phyloP scores from a whole-genome alignment of 2,113 vertebrate genomes.

The Phoenicopterus ruber region DNA sequence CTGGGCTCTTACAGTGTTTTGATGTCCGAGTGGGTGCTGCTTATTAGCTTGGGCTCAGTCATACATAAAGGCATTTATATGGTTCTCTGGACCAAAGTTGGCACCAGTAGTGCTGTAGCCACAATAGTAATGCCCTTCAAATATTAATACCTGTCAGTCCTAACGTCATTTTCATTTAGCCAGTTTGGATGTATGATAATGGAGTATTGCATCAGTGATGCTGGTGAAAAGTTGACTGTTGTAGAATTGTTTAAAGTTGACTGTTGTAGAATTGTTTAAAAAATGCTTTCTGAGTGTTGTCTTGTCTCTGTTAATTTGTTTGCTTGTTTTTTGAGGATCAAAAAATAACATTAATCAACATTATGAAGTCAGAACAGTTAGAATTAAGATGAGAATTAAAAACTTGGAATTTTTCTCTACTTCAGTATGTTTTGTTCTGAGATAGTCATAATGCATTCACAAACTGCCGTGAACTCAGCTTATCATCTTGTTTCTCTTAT shows the following conservation, averaged over 20 bases:
- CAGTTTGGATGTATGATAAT: not conserved
- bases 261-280: not conserved
- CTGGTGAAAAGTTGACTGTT: not conserved
- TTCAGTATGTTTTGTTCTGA: not conserved
- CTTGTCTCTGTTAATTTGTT: not conserved
- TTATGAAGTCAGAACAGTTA: not conserved
- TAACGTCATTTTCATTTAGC: not conserved
- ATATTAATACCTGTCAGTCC: not conserved
- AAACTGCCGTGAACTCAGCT: not conserved
- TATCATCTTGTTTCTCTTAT: not conserved
- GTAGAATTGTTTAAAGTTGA: not conserved
- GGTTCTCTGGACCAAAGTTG: not conserved
- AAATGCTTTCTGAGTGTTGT: not conserved
- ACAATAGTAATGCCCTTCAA: not conserved
- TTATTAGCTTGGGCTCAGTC: not conserved
- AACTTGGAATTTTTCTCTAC: not conserved
- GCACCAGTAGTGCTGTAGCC: not conserved
- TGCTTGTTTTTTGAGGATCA: not conserved
- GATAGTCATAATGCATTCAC: not conserved
- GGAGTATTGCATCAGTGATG: not conserved
- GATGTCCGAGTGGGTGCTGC: fast-evolving
- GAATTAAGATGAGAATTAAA: not conserved
- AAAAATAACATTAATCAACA: not conserved
- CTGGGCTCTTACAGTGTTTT: not conserved
- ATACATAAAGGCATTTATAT: not conserved